These are phyloP conservation scores for Catostomus latipinnis DNA, from an alignment of 2,797 vertebrate species.

Conservation along the genomic window DNA sequence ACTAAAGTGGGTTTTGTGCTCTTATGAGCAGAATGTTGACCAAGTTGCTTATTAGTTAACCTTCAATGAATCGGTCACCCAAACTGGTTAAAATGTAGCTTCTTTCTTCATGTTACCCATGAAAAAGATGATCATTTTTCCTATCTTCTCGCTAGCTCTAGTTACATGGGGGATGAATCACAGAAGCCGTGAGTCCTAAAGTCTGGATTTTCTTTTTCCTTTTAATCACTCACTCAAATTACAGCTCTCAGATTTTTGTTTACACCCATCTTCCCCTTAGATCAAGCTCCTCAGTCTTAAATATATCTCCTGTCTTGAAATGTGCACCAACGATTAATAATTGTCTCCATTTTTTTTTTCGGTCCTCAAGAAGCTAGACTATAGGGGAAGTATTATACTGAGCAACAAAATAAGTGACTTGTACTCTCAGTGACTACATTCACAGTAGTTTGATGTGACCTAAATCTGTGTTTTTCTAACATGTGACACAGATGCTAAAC, in stretches of 20 bases:
- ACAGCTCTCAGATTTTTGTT: conserved; percentile 7
- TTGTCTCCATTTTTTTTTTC: conserved; percentile 36
- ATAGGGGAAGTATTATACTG: neutral
- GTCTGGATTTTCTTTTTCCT: neutral
- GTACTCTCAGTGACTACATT: no score
- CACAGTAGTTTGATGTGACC: no score
- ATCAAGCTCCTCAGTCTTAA: conserved; percentile 52
- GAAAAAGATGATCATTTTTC: neutral
- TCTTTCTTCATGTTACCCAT: neutral
- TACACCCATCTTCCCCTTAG: conserved; percentile 52
- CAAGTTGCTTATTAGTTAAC: neutral
- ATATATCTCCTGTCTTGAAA: conserved; percentile 45
- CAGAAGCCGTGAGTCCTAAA: no score
- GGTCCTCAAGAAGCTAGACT: conserved; percentile 19
- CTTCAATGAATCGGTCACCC: neutral
- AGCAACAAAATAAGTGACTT: no score
- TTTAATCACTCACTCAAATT: conserved; percentile 12
- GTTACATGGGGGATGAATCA: no score
- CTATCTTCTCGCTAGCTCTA: neutral
- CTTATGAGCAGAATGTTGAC: neutral
- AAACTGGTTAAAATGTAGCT: neutral
- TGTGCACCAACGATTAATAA: conserved; percentile 49
- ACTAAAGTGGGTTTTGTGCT: neutral
- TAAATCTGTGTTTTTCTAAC: no score
- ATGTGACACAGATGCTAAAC: no score